These are phyloP conservation scores for Clupea harengus DNA, from an alignment of 2,113 vertebrate species.

Conservation along the genomic window DNA sequence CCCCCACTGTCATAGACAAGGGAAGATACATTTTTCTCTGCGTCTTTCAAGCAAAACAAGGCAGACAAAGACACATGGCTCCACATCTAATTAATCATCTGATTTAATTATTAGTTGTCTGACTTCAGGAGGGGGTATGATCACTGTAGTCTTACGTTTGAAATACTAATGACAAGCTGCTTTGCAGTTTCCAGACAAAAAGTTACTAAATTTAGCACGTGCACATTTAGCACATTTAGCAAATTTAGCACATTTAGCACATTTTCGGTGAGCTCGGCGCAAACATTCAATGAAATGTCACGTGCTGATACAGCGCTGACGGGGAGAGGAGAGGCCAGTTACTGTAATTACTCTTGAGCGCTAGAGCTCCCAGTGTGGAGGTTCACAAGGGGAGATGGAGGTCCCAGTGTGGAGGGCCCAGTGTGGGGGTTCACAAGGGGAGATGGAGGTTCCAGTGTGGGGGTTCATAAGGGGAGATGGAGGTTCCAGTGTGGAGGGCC, in stretches of 20 bases:
- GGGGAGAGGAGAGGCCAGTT: background rate
- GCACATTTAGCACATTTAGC: too few relatives aligned
- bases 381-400: background rate
- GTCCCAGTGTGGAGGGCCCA: too few relatives aligned
- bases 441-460: too few relatives aligned
- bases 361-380: background rate
- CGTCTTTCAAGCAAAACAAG: background rate
- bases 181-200: background rate
- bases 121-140: background rate
- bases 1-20: background rate
- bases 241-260: background rate
- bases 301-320: background rate
- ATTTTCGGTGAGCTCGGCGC: background rate
- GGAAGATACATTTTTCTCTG: background rate
- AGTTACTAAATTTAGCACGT: background rate
- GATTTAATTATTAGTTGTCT: background rate
- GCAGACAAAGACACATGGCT: background rate
- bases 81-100: background rate
- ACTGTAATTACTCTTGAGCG: background rate
- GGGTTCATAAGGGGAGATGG: too few relatives aligned
- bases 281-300: background rate
- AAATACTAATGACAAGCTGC: background rate
- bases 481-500: too few relatives aligned
- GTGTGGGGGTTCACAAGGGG: too few relatives aligned
- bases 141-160: background rate